Percentiles rank a stretch among this genome's conserved stretches.
phyloP scores from a whole-genome alignment of 2,113 vertebrate genomes.

The Maccullochella peelii region DNA sequence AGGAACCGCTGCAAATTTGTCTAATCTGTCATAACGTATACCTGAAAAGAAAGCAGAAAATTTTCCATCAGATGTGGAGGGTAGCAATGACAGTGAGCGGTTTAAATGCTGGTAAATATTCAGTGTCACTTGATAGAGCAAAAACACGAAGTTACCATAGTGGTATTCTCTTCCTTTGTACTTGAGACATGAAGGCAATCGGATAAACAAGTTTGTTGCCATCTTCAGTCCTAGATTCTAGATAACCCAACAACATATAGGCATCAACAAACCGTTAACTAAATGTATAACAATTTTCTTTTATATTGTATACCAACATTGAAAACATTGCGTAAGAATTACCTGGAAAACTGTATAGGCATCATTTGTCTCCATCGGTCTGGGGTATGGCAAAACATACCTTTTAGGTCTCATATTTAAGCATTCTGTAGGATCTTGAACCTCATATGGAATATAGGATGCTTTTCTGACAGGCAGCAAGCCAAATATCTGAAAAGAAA shows the following conservation, averaged over 20 bases:
- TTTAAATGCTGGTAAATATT: neutral
- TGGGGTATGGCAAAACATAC: neutral
- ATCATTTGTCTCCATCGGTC: neutral
- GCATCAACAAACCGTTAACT: neutral
- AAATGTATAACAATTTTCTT: neutral
- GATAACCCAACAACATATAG: constrained; percentile 41
- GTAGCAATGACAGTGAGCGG: neutral
- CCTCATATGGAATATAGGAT: constrained; percentile 18
- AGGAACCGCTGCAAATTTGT: accelerated
- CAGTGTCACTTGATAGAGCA: constrained; percentile 52
- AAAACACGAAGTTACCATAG: constrained; percentile 64
- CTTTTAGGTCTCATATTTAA: constrained; percentile 70
- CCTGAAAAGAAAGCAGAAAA: neutral
- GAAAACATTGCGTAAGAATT: neutral
- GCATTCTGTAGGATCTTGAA: constrained; percentile 52
- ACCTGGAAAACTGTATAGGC: constrained; percentile 71
- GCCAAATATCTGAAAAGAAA: constrained; percentile 71
- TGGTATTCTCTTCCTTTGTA: constrained; percentile 61
- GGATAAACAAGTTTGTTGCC: constrained; percentile 71
- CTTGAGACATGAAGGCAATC: constrained; percentile 50
- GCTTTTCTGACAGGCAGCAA: constrained; percentile 62
- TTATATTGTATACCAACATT: too few species aligned
- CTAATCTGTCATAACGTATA: neutral
- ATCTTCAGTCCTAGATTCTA: constrained; percentile 89
- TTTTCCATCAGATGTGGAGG: neutral